Evolutionary conservation across 1,140 invertebrate genomes (phyloP).

Genomic region (Bradysia coprophila): DNA sequence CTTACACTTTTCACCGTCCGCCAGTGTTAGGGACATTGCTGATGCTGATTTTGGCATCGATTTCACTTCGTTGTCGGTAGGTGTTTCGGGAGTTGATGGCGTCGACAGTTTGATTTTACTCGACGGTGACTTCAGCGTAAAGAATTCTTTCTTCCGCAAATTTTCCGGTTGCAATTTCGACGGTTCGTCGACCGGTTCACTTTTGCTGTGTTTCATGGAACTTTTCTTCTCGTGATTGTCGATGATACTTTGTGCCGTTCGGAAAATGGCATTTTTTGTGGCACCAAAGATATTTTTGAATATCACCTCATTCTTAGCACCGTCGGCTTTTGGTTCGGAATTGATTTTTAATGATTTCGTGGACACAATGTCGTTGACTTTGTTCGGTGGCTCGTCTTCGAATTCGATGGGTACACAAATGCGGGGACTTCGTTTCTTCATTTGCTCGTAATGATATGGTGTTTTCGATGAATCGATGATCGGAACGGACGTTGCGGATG

Average conservation of each 20-base stretch:
- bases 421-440: slow-evolving; percentile 10
- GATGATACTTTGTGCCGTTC: slow-evolving; percentile 23
- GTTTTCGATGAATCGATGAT: slow-evolving; percentile 5
- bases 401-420: slow-evolving; percentile 5
- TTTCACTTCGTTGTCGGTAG: slow-evolving; percentile 6
- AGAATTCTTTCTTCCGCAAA: slow-evolving; percentile 22
- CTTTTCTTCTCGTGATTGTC: slow-evolving; percentile 24
- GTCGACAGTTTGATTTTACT: slow-evolving; percentile 15
- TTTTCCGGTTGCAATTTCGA: slow-evolving; percentile 19
- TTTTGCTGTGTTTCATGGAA: slow-evolving; percentile 14
- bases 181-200: slow-evolving; percentile 2
- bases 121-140: slow-evolving; percentile 16
- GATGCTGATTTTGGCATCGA: slow-evolving; percentile 15
- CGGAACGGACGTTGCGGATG: slow-evolving; percentile 4
- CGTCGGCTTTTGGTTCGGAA: slow-evolving; percentile 11
- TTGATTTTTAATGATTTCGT: neutral
- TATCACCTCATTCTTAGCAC: slow-evolving; percentile 9
- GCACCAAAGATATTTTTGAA: slow-evolving; percentile 24
- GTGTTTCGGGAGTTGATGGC: slow-evolving; percentile 12
- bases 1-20: slow-evolving; percentile 11
- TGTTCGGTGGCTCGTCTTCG: neutral
- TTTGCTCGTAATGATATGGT: slow-evolving; percentile 19
- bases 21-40: slow-evolving; percentile 13
- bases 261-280: slow-evolving; percentile 24
- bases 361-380: neutral